Conservation (phyloP, 2,113 vertebrate species). For the Etia nguti region DNA sequence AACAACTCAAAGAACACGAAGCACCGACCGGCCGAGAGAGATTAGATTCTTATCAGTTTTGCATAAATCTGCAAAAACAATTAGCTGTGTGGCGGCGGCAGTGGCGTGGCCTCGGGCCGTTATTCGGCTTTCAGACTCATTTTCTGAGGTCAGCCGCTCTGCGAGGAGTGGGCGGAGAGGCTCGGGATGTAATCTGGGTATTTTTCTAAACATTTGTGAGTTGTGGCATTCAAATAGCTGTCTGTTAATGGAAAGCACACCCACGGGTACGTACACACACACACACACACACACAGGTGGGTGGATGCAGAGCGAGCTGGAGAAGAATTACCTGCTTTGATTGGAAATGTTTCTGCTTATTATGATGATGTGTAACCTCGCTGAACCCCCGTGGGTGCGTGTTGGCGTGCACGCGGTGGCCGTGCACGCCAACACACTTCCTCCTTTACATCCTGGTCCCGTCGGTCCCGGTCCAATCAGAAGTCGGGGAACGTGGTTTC, state of each 20-base stretch:
- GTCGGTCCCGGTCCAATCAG: constrained; percentile 29
- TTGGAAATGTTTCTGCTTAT: constrained; percentile 46
- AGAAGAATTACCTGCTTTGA: constrained; percentile 33
- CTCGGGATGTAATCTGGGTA: neutral
- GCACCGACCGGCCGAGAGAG: neutral
- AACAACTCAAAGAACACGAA: neutral
- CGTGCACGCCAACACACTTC: neutral
- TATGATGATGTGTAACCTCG: constrained; percentile 26
- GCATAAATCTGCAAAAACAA: neutral
- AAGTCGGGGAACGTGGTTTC: constrained; percentile 40
- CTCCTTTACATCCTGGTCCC: constrained; percentile 27
- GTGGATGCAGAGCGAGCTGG: neutral
- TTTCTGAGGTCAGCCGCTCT: neutral
- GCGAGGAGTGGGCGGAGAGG: neutral
- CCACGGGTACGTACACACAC: neutral
- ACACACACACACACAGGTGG: neutral
- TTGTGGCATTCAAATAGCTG: neutral
- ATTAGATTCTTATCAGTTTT: neutral
- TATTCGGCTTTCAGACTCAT: neutral
- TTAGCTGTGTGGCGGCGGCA: neutral
- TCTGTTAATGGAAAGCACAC: neutral
- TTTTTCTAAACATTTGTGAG: constrained; percentile 17
- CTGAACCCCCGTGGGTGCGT: neutral
- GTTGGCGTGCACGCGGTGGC: fast-evolving
- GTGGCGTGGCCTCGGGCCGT: neutral